Conservation (phyloP, 2,888 invertebrate genomes). For the Dasysyrphus tricinctus region DNA sequence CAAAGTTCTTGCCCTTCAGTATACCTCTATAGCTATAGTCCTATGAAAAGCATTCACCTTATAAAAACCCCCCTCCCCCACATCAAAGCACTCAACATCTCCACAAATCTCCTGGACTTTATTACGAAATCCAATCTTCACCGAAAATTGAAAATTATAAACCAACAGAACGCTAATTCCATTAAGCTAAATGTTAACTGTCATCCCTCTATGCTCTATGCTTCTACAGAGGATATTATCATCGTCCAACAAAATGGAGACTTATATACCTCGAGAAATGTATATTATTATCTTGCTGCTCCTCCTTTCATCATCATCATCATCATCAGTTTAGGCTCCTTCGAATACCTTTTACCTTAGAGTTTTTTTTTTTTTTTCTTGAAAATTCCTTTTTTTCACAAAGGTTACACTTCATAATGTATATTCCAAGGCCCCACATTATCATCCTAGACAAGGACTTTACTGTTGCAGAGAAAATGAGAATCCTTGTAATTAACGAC, state of each 20-base stretch:
- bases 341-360: neutral
- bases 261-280: constrained; percentile 35
- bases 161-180: constrained; percentile 61
- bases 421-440: neutral
- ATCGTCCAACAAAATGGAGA: constrained; percentile 44
- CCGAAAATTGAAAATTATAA: constrained; percentile 70
- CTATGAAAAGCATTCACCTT: neutral
- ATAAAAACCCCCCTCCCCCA: neutral
- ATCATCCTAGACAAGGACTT: constrained; percentile 3
- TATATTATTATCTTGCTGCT: constrained; percentile 34
- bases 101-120: constrained; percentile 32
- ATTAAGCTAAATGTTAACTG: constrained; percentile 59
- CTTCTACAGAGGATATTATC: constrained; percentile 23
- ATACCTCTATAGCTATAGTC: neutral
- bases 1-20: neutral
- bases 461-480: neutral
- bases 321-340: constrained; percentile 40
- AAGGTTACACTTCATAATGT: constrained; percentile 40
- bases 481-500: constrained; percentile 67
- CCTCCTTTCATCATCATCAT: constrained; percentile 28
- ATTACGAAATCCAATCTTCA: constrained; percentile 60
- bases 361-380: constrained; percentile 20
- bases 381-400: constrained; percentile 33
- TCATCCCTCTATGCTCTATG: neutral
- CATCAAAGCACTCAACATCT: constrained; percentile 16